phyloP scores from a whole-genome alignment of 1,140 invertebrate genomes.

The Spodoptera litura region DNA sequence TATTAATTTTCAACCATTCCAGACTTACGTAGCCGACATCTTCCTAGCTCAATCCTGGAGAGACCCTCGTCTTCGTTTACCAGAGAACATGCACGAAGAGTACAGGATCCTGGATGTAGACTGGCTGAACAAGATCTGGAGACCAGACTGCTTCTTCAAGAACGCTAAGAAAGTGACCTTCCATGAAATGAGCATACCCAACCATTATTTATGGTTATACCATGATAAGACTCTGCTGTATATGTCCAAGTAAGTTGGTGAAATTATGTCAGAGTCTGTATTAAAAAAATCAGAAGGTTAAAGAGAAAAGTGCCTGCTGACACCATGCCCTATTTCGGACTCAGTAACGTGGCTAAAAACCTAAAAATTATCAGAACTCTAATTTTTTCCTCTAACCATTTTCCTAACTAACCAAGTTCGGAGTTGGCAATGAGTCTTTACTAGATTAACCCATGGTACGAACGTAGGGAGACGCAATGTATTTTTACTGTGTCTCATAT shows the following conservation, averaged over 20 bases:
- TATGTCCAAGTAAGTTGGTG: slow-evolving; percentile 94
- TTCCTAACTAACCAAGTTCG: no score
- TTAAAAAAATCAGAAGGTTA: no score
- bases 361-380: no score
- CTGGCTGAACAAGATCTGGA: slow-evolving; percentile 96
- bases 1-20: neutral
- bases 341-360: no score
- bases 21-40: slow-evolving; percentile 97
- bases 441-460: no score
- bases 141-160: slow-evolving; percentile 97
- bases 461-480: no score
- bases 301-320: no score
- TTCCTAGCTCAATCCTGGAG: slow-evolving; percentile 97
- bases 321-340: no score
- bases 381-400: no score
- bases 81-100: slow-evolving; percentile 97
- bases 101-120: slow-evolving; percentile 96
- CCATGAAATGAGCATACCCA: slow-evolving; percentile 97
- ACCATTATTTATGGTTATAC: slow-evolving; percentile 96
- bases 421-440: no score
- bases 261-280: no score
- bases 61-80: slow-evolving; percentile 93
- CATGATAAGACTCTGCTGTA: slow-evolving; percentile 96
- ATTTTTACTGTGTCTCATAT: no score
- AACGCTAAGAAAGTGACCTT: slow-evolving; percentile 97